These are phyloP conservation scores for Mellilla xanthometata DNA, from an alignment of 2,888 invertebrate species.

Conservation along the genomic window DNA sequence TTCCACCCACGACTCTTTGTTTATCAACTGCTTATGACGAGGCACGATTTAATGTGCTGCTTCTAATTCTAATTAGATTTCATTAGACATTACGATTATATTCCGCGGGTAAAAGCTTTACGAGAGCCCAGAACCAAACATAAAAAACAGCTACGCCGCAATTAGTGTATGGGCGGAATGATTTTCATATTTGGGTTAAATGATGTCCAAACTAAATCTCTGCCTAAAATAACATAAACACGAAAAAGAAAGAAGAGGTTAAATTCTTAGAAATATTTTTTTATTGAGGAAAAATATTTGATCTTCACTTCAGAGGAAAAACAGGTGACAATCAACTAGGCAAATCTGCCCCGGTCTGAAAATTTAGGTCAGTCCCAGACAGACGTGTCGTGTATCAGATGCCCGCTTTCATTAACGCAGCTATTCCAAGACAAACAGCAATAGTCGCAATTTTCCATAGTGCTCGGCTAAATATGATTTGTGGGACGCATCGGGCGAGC, in stretches of 20 bases:
- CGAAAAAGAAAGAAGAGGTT: slow-evolving; percentile 12
- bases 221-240: slow-evolving; percentile 17
- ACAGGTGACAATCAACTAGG: slow-evolving; percentile 34
- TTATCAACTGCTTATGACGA: slow-evolving; percentile 45
- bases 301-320: slow-evolving; percentile 29
- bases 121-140: slow-evolving; percentile 29
- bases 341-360: slow-evolving; percentile 30
- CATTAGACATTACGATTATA: slow-evolving; percentile 29
- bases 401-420: slow-evolving; percentile 57
- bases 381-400: slow-evolving; percentile 49
- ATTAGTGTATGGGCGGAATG: slow-evolving; percentile 26
- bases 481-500: slow-evolving; percentile 62
- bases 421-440: slow-evolving; percentile 68
- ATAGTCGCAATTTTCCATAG: slow-evolving; percentile 62
- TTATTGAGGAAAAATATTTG: slow-evolving; percentile 22
- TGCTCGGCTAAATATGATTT: slow-evolving; percentile 72
- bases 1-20: slow-evolving; percentile 58
- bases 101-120: slow-evolving; percentile 27
- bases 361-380: slow-evolving; percentile 52
- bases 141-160: slow-evolving; percentile 32
- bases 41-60: slow-evolving; percentile 27
- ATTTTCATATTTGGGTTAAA: slow-evolving; percentile 21
- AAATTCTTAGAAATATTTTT: slow-evolving; percentile 21
- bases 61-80: slow-evolving; percentile 35
- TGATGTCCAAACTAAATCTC: slow-evolving; percentile 17